These are phyloP conservation scores for Barnardius zonarius DNA, from an alignment of 2,113 vertebrate species.

Conservation along the genomic window DNA sequence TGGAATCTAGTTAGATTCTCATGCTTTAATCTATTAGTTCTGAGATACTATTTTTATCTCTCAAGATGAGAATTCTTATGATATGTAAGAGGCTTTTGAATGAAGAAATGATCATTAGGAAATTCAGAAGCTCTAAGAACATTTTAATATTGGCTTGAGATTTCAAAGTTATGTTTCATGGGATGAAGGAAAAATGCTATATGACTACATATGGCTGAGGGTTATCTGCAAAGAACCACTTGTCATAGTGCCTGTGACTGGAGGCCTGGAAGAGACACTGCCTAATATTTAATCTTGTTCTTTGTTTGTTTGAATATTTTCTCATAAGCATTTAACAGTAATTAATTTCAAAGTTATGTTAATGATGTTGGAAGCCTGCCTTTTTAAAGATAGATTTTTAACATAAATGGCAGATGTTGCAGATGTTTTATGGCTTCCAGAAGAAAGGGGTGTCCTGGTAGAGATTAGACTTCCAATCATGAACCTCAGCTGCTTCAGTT, in stretches of 20 bases:
- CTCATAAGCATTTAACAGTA: not conserved
- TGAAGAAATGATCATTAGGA: not conserved
- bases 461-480: not conserved
- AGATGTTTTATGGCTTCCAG: not conserved
- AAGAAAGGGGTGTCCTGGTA: not conserved
- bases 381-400: not conserved
- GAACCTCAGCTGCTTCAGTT: not conserved
- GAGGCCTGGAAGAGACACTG: not conserved
- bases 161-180: not conserved
- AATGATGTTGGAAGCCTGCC: not conserved
- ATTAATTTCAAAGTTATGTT: not conserved
- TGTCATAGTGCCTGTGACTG: not conserved
- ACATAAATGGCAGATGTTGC: not conserved
- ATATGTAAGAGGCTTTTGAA: not conserved
- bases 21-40: not conserved
- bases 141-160: not conserved
- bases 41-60: not conserved
- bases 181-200: not conserved
- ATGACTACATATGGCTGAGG: not conserved
- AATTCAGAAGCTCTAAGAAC: not conserved
- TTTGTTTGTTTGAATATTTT: not conserved
- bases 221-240: slow-evolving; percentile 6
- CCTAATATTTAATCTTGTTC: not conserved
- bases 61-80: not conserved
- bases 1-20: not conserved